Percentiles rank a stretch among this genome's conserved stretches.
Evolutionary conservation across 2,888 invertebrate genomes (phyloP).

Genomic region (Trachelus troglodyta): DNA sequence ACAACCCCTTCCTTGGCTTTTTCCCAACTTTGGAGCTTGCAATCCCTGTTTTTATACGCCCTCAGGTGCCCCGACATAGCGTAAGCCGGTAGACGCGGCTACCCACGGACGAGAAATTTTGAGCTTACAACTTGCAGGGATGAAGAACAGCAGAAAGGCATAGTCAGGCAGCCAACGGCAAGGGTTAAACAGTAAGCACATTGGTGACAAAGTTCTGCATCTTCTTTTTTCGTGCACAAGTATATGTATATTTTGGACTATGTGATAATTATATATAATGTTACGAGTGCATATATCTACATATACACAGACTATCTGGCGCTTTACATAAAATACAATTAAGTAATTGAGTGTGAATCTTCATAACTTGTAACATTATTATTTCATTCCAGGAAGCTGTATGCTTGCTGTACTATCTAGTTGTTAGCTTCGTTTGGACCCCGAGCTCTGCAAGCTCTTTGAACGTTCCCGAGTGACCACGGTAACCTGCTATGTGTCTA

Average conservation of each 20-base stretch:
- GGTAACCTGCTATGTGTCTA: not conserved
- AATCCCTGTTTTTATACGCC: slow-evolving; percentile 18
- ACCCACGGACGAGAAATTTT: not conserved
- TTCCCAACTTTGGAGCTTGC: slow-evolving; percentile 46
- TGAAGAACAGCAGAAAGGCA: not conserved
- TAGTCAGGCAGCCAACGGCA: not conserved
- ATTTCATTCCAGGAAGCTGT: not conserved
- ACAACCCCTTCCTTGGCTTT: slow-evolving; percentile 52
- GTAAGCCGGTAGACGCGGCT: not conserved
- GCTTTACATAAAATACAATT: not conserved
- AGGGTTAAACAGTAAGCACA: not conserved
- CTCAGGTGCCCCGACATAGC: not conserved
- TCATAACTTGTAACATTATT: not conserved
- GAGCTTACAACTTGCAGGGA: not conserved
- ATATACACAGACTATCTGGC: not conserved
- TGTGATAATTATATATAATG: not conserved
- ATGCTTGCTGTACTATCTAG: not conserved
- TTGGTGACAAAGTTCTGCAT: not conserved
- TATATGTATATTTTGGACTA: not conserved
- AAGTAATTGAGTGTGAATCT: not conserved
- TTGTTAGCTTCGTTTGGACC: not conserved
- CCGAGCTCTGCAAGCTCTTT: not conserved
- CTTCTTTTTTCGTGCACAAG: not conserved
- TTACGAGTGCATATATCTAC: no score
- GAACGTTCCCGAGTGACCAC: not conserved